phyloP scores from a whole-genome alignment of 2,113 vertebrate genomes.

The Peucedramus taeniatus region DNA sequence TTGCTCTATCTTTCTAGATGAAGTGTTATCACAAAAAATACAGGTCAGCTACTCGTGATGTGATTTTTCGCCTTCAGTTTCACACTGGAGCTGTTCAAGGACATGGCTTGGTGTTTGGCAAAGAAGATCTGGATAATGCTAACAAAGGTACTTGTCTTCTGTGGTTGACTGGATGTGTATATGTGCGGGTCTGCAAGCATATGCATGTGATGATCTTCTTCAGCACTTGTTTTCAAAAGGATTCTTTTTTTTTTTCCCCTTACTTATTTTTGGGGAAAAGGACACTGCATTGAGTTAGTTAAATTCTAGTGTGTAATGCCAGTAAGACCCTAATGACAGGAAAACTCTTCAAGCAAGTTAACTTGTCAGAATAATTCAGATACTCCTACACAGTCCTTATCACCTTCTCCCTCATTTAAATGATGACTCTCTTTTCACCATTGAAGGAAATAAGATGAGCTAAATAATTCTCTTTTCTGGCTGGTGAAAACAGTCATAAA shows the following conservation, averaged over 20 bases:
- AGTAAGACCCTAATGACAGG: neutral
- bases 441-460: neutral
- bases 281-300: neutral
- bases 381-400: neutral
- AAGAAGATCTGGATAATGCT: conserved; percentile 89
- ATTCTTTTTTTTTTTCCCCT: neutral
- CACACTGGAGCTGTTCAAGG: conserved; percentile 92
- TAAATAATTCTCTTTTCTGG: neutral
- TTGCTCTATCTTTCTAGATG: conserved; percentile 68
- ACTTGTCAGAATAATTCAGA: neutral
- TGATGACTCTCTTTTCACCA: neutral
- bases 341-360: neutral
- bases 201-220: neutral
- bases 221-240: neutral
- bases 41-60: conserved; percentile 76
- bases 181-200: rapidly evolving
- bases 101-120: conserved; percentile 81
- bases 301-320: neutral
- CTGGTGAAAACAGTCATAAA: neutral
- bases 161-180: neutral
- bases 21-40: conserved; percentile 93
- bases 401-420: neutral
- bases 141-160: conserved; percentile 77
- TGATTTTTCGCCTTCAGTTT: conserved; percentile 92
- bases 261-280: neutral